Conservation (phyloP, 2,888 invertebrate genomes). For the Eupithecia subumbrata region DNA sequence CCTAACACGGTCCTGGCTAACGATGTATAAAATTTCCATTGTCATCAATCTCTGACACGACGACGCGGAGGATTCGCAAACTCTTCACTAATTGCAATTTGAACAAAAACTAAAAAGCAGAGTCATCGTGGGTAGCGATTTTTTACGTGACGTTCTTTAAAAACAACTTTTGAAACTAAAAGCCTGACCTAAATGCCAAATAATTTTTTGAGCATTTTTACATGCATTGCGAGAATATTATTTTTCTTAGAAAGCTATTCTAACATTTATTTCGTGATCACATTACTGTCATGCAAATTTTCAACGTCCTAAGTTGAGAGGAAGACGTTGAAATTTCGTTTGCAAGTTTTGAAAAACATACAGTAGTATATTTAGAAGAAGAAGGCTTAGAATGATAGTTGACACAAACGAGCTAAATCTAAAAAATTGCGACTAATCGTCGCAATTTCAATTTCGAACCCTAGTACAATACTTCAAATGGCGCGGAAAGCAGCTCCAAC, state of each 20-base stretch:
- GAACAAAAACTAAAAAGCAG: conserved; percentile 81
- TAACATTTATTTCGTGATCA: neutral
- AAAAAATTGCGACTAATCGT: too few species aligned
- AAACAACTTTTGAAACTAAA: conserved; percentile 58
- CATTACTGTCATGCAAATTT: neutral
- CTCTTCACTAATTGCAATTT: conserved; percentile 84
- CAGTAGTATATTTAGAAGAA: too few species aligned
- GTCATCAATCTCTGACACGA: conserved; percentile 84
- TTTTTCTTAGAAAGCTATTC: neutral
- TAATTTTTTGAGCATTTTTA: neutral
- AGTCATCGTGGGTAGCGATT: conserved; percentile 79
- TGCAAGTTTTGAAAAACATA: neutral
- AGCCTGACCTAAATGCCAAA: conserved; percentile 31
- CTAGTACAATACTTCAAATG: too few species aligned
- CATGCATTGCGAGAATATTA: neutral
- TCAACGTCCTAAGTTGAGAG: neutral
- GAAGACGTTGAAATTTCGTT: neutral
- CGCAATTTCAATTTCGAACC: too few species aligned
- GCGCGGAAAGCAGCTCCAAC: too few species aligned
- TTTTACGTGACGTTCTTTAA: conserved; percentile 70
- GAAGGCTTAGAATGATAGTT: too few species aligned
- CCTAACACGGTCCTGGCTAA: conserved; percentile 80
- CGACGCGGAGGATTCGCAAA: conserved; percentile 80
- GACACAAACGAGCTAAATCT: too few species aligned
- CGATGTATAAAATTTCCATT: conserved; percentile 84